Conservation (phyloP, 2,113 vertebrate genomes). For the Conger conger region DNA sequence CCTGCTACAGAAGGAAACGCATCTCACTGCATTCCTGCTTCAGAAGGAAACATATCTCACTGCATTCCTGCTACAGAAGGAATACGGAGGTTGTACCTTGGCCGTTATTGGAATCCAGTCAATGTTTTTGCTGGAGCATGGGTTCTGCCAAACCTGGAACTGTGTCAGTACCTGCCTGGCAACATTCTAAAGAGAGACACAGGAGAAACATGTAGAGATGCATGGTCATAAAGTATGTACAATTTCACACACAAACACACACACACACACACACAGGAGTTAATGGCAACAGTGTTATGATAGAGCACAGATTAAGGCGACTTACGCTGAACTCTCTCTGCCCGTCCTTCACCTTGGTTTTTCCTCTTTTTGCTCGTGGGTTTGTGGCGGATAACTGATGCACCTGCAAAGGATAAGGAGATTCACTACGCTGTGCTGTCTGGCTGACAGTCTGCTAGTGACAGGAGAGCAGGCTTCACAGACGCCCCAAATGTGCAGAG, state of each 20-base stretch:
- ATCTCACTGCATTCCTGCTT: too few relatives aligned
- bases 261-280: too few relatives aligned
- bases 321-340: conserved; percentile 50
- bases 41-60: too few relatives aligned
- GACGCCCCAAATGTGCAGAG: too few relatives aligned
- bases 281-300: too few relatives aligned
- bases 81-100: conserved; percentile 29
- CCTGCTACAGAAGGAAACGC: too few relatives aligned
- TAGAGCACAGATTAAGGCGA: not conserved
- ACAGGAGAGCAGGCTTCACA: too few relatives aligned
- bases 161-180: conserved; percentile 47
- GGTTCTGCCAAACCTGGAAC: conserved; percentile 50
- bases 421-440: not conserved
- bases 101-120: conserved; percentile 49
- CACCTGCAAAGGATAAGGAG: conserved; percentile 19
- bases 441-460: too few relatives aligned
- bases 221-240: too few relatives aligned
- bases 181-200: conserved; percentile 38
- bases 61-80: not conserved
- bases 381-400: conserved; percentile 12
- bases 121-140: conserved; percentile 50
- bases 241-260: too few relatives aligned
- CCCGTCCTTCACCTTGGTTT: conserved; percentile 26
- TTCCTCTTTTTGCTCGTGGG: conserved; percentile 22
- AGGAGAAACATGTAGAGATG: not conserved